A percentile compares a stretch with the other conserved stretches of the same genome.
Conservation (phyloP, 2,888 invertebrate species). For the Drosophila paracracens region DNA sequence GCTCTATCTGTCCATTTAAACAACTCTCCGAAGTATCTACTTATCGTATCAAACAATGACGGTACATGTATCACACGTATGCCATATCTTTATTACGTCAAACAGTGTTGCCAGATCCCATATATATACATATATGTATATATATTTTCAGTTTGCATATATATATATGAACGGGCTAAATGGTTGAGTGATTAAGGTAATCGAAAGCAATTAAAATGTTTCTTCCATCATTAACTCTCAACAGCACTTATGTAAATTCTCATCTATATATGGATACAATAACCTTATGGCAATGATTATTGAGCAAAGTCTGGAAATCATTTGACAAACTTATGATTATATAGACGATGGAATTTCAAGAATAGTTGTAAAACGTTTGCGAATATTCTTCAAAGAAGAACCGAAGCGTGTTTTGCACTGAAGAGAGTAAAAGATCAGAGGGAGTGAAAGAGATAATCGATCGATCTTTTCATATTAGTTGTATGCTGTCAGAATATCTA, state of each 20-base stretch:
- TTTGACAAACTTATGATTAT: slow-evolving; percentile 1
- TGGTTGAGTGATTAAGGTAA: slow-evolving; percentile 10
- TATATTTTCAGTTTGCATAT: slow-evolving; percentile 9
- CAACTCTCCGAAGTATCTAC: neutral
- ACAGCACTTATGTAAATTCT: slow-evolving; percentile 1
- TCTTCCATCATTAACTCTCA: slow-evolving; percentile 13
- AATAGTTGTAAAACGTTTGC: neutral
- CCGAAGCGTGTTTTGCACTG: neutral
- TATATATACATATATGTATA: slow-evolving; percentile 5
- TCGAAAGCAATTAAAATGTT: slow-evolving; percentile 23
- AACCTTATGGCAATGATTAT: neutral
- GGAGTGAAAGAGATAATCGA: neutral
- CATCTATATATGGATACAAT: neutral
- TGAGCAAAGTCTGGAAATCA: slow-evolving; percentile 2
- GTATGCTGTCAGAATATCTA: neutral
- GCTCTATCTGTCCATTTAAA: neutral
- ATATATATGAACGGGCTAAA: slow-evolving; percentile 19
- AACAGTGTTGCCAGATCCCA: neutral
- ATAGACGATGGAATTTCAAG: neutral
- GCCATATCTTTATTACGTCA: neutral
- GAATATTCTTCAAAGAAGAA: slow-evolving; percentile 1
- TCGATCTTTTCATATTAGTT: neutral
- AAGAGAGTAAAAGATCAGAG: neutral
- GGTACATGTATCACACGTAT: slow-evolving; percentile 13
- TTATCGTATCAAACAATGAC: slow-evolving; percentile 7